Percentiles rank a stretch among this genome's conserved stretches.
phyloP scores from a whole-genome alignment of 2,888 invertebrate genomes.

The Nymphalis urticae region DNA sequence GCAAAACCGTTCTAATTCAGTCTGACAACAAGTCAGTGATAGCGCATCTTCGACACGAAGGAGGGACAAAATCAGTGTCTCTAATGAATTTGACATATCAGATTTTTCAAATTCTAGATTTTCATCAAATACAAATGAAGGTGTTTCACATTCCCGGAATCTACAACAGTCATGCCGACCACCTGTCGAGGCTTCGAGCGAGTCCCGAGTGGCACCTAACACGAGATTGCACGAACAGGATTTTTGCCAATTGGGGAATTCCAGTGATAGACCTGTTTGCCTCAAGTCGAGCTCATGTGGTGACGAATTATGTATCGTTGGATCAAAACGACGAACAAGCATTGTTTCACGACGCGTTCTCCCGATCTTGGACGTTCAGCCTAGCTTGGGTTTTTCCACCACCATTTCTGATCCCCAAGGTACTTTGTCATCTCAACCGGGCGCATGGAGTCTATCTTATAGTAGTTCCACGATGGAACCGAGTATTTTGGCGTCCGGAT shows the following conservation, averaged over 20 bases:
- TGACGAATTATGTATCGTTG: too few species aligned
- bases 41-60: constrained; percentile 45
- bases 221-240: constrained; percentile 20
- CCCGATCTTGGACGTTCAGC: too few species aligned
- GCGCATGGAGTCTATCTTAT: constrained; percentile 26
- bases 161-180: constrained; percentile 42
- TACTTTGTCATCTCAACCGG: constrained; percentile 28
- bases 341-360: constrained; percentile 27
- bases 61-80: constrained; percentile 43
- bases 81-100: constrained; percentile 37
- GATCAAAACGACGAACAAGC: too few species aligned
- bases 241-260: constrained; percentile 30
- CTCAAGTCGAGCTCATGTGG: constrained; percentile 14
- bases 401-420: too few species aligned
- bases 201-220: constrained; percentile 43
- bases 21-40: constrained; percentile 44
- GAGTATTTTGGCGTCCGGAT: constrained; percentile 43
- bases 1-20: constrained; percentile 36
- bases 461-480: constrained; percentile 40
- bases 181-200: constrained; percentile 34
- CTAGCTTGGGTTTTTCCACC: too few species aligned
- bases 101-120: constrained; percentile 34
- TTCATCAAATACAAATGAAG: constrained; percentile 32
- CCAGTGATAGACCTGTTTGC: constrained; percentile 20
- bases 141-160: constrained; percentile 39